phyloP scores from a whole-genome alignment of 2,888 invertebrate species.

The Cantharis nigra region DNA sequence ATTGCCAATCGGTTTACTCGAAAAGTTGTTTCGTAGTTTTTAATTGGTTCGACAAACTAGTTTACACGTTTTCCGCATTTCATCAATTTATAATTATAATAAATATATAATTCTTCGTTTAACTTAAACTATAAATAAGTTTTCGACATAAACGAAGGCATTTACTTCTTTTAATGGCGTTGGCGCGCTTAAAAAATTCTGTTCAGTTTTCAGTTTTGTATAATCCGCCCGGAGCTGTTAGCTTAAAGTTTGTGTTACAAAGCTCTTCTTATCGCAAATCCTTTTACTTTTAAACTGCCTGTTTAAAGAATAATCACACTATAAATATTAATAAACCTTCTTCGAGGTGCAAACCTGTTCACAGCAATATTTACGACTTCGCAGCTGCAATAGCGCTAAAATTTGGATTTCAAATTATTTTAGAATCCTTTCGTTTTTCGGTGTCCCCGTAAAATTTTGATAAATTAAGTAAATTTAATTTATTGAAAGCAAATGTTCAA shows the following conservation, averaged over 20 bases:
- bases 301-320: conserved; percentile 20
- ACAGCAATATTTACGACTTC: neutral
- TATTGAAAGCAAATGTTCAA: neutral
- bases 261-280: conserved; percentile 20
- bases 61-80: neutral
- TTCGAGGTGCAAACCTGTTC: neutral
- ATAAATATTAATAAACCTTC: conserved; percentile 19
- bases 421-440: neutral
- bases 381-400: neutral
- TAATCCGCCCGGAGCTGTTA: conserved; percentile 13
- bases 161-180: neutral
- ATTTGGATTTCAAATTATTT: neutral
- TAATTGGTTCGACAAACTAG: neutral
- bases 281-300: conserved; percentile 11
- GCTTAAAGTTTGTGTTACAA: conserved; percentile 15
- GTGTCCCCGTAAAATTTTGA: neutral
- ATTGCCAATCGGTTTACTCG: neutral
- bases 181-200: neutral
- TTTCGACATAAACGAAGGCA: neutral
- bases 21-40: neutral
- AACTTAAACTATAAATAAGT: neutral
- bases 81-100: neutral
- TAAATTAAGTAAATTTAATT: neutral
- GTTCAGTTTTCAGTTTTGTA: neutral
- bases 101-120: neutral